A percentile compares a stretch with the other conserved stretches of the same genome.
Evolutionary conservation across 2,797 vertebrate species (phyloP).

Genomic region (Sebastes itinus): DNA sequence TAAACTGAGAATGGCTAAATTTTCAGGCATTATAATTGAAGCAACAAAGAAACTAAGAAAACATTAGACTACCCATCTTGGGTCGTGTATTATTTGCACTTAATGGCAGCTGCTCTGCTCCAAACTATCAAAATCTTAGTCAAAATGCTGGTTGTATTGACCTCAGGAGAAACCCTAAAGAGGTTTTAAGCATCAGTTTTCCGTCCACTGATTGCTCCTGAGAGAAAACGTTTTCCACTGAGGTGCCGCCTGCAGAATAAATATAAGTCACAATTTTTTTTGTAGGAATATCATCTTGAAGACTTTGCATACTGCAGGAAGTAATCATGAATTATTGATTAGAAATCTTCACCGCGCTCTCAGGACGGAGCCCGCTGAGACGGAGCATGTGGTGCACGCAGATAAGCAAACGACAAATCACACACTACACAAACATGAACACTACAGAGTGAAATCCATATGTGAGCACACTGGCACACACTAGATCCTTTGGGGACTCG

Average conservation of each 20-base stretch:
- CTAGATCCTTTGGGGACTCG: constrained; percentile 11
- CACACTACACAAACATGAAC: background rate
- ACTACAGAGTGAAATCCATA: background rate
- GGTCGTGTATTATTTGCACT: background rate
- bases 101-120: background rate
- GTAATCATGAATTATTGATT: constrained; percentile 57
- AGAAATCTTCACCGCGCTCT: constrained; percentile 20
- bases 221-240: background rate
- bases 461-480: background rate
- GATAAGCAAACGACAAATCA: constrained; percentile 13
- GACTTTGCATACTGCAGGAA: constrained; percentile 46
- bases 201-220: background rate
- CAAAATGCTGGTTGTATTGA: background rate
- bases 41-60: background rate
- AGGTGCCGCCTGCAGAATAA: background rate
- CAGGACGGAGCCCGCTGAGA: background rate
- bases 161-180: background rate
- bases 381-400: background rate
- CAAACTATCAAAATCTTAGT: background rate
- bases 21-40: background rate
- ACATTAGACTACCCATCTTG: background rate
- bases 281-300: constrained; percentile 22
- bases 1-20: background rate
- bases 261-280: background rate
- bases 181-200: background rate